Conservation (phyloP, 2,888 invertebrate genomes). For the Aphelenchoides bicaudatus region DNA sequence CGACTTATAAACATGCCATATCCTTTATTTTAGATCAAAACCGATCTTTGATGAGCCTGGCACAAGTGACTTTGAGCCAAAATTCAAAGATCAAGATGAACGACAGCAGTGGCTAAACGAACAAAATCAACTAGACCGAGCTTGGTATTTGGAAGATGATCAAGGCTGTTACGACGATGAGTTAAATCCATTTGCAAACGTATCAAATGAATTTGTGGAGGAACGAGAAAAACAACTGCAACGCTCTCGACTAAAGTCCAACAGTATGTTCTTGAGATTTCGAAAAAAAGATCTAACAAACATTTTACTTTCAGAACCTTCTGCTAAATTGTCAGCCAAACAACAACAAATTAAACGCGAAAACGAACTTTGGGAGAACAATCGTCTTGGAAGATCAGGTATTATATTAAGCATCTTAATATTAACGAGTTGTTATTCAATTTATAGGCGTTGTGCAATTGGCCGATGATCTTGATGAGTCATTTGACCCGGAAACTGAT, state of each 20-base stretch:
- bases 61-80: slow-evolving; percentile 29
- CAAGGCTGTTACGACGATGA: slow-evolving; percentile 75
- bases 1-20: neutral
- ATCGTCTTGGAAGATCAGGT: slow-evolving; percentile 81
- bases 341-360: slow-evolving; percentile 90
- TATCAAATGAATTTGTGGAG: slow-evolving; percentile 78
- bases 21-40: neutral
- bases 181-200: slow-evolving; percentile 79
- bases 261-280: too few species aligned
- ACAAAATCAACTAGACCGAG: slow-evolving; percentile 79
- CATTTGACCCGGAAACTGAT: slow-evolving; percentile 72
- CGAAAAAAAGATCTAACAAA: too few species aligned
- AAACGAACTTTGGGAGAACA: slow-evolving; percentile 96
- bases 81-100: slow-evolving; percentile 68
- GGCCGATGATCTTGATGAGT: slow-evolving; percentile 62
- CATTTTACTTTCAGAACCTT: too few species aligned
- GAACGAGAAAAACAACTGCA: slow-evolving; percentile 83
- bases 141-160: slow-evolving; percentile 70
- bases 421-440: neutral
- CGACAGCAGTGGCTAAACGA: slow-evolving; percentile 83
- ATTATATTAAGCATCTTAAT: slow-evolving; percentile 2
- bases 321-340: slow-evolving; percentile 83
- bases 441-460: slow-evolving; percentile 65
- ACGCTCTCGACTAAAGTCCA: slow-evolving; percentile 75
- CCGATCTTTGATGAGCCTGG: neutral